Evolutionary conservation across 2,113 vertebrate genomes (phyloP), one percentile per base, ranked within the genome.

Genomic region (Lanius collurio): DNA sequence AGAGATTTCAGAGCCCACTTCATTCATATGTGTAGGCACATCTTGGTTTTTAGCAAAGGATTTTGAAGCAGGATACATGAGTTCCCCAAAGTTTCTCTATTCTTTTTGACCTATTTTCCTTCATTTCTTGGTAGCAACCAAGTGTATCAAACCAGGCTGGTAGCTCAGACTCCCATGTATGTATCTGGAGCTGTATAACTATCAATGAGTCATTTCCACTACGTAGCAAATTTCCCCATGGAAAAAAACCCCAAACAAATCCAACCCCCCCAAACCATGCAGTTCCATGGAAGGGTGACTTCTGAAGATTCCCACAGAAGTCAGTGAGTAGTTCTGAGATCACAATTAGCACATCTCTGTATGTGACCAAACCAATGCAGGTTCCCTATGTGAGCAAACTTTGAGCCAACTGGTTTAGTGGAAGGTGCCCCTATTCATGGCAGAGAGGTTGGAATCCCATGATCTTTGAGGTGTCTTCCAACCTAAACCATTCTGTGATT

Each of bases 161-260:
- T 78, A 10, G 37, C 23, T 71, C 35, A 50, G 26, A 42, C 11
- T 27, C 15, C 35, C 16, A 13, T 10, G 12, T 24, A 17, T 0
- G 0, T 65, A 8, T 15, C 18, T 73, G 42, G 14, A 1, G 7
- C 20, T 44, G 13, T 22, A 23, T 9, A 44, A 13, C 21, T 12
- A 50, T 21, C 44, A 73, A 15, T 18, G 35, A 53, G 13, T 14
- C 14, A 44, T 70, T 74, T 91, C 26, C 13, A 75, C 15, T 30
- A 49, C 0, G 0, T 3, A 30, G 24, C 15, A 68, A 50, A 93
- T 42, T 84, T 87, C 56, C 31, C 84, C 10, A 24, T 46, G 52
- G 8, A 7, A 33, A 57, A 55, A 33, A 13, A 0, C 15, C 15
- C 37, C 37, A 39, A 23, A n/a, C 52, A 16, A 39, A 1, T 8